These are phyloP conservation scores for Mesoligia furuncula DNA, from an alignment of 2,888 invertebrate species.

Conservation along the genomic window DNA sequence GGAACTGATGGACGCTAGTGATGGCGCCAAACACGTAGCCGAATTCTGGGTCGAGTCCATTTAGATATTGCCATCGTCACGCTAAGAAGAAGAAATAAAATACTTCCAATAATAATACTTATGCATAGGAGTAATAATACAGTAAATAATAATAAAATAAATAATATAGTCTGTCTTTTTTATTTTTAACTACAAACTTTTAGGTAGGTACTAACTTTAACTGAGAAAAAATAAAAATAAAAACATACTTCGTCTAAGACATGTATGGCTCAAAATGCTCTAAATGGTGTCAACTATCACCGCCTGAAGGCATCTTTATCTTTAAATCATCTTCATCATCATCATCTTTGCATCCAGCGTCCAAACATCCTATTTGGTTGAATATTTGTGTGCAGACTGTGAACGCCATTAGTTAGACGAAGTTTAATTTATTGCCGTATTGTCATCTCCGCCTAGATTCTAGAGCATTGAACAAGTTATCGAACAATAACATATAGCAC, in stretches of 20 bases:
- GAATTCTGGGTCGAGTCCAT: neutral
- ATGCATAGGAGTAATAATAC: no score
- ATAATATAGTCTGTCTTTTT: no score
- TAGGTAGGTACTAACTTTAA: no score
- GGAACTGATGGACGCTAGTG: neutral
- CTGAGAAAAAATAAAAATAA: no score
- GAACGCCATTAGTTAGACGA: neutral
- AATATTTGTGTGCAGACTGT: neutral
- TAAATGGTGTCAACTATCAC: no score
- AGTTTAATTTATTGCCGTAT: neutral
- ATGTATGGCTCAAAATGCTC: no score
- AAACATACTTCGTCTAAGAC: no score
- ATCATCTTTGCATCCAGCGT: no score
- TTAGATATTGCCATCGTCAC: neutral
- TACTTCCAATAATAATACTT: neutral
- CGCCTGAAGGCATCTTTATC: no score
- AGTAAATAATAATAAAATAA: no score
- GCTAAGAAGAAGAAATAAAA: neutral
- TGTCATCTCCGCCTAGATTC: neutral
- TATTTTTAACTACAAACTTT: no score
- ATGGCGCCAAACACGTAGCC: neutral
- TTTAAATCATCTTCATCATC: no score
- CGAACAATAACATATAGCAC: neutral
- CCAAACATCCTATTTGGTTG: neutral
- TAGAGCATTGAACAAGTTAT: neutral